Evolutionary conservation across 2,113 vertebrate species (phyloP).

Genomic region (Felis chaus): DNA sequence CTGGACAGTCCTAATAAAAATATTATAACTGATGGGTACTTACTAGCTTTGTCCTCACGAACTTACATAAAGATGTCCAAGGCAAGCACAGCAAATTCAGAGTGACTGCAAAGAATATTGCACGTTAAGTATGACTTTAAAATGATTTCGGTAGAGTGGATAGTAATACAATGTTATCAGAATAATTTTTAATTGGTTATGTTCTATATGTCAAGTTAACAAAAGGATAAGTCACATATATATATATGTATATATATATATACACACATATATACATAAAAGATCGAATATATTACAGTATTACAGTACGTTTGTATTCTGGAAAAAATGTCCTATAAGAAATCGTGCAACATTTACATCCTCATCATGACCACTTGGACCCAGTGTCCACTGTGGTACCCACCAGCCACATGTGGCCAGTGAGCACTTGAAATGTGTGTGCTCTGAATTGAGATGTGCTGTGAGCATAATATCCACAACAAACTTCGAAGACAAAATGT

Average conservation of each 20-base stretch:
- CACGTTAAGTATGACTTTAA: neutral
- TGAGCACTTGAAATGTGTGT: neutral
- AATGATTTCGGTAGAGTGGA: neutral
- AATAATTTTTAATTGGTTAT: neutral
- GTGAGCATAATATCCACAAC: neutral
- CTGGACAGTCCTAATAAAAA: conserved; percentile 12
- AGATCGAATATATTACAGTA: neutral
- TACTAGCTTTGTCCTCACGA: neutral
- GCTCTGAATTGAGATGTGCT: neutral
- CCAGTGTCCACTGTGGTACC: neutral
- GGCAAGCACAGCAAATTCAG: neutral
- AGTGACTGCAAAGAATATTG: neutral
- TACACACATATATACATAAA: neutral
- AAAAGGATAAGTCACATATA: neutral
- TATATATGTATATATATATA: no score
- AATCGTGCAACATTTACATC: neutral
- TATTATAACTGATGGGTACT: neutral
- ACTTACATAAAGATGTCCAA: neutral
- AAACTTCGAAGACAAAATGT: neutral
- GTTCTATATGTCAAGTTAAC: neutral
- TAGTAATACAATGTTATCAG: neutral
- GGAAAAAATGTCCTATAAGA: neutral
- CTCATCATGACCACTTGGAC: neutral
- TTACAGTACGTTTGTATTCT: neutral
- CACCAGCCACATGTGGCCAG: neutral